These are phyloP conservation scores for Drosophila lowei DNA, from an alignment of 1,140 invertebrate species.

Conservation along the genomic window DNA sequence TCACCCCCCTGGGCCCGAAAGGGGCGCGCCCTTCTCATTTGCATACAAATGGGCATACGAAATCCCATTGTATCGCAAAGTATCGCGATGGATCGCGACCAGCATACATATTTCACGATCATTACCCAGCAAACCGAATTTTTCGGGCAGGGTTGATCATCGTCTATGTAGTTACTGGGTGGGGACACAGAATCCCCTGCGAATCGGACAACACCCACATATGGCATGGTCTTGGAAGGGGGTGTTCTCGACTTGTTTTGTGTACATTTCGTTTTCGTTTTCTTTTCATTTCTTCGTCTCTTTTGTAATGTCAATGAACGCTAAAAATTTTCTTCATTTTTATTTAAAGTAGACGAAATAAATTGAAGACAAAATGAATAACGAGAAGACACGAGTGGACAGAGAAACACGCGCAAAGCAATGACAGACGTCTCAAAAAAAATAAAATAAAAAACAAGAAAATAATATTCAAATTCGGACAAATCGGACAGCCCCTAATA, in stretches of 20 bases:
- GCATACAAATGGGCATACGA: slow-evolving; percentile 43
- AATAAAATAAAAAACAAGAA: slow-evolving; percentile 24
- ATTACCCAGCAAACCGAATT: slow-evolving; percentile 28
- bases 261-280: slow-evolving; percentile 38
- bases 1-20: slow-evolving; percentile 20
- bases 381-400: slow-evolving; percentile 37
- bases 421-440: slow-evolving; percentile 41
- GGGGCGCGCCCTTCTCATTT: slow-evolving; percentile 47
- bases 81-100: slow-evolving; percentile 22
- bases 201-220: slow-evolving; percentile 37
- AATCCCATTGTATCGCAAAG: slow-evolving; percentile 23
- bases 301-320: slow-evolving; percentile 75
- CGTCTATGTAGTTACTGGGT: neutral
- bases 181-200: slow-evolving; percentile 7
- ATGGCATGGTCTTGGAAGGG: slow-evolving; percentile 1
- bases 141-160: slow-evolving; percentile 16
- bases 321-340: slow-evolving; percentile 75
- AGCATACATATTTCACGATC: slow-evolving; percentile 54
- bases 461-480: slow-evolving; percentile 76
- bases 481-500: slow-evolving; percentile 55
- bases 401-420: slow-evolving; percentile 65
- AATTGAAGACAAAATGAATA: slow-evolving; percentile 61
- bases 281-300: slow-evolving; percentile 47
- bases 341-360: slow-evolving; percentile 79
- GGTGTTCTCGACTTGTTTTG: slow-evolving; percentile 20